Conservation (phyloP, 2,797 vertebrate species). For the Falco berigora region DNA sequence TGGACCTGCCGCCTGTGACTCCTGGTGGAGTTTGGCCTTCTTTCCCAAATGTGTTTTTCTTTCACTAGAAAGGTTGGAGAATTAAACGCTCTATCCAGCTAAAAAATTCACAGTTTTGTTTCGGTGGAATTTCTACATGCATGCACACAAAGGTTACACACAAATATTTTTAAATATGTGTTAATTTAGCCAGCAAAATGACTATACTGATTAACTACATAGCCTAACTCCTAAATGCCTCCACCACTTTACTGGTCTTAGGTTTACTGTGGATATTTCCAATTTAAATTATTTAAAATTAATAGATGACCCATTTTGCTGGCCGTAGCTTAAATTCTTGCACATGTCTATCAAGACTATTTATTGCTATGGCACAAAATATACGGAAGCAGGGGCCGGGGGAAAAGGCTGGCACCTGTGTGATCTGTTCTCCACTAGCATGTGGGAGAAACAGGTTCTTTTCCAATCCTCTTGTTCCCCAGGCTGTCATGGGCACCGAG, state of each 20-base stretch:
- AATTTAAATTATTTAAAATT: neutral
- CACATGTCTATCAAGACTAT: neutral
- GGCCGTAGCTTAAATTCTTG: neutral
- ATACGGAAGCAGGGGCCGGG: neutral
- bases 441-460: constrained; percentile 58
- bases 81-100: neutral
- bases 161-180: neutral
- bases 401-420: neutral
- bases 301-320: neutral
- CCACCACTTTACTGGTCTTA: neutral
- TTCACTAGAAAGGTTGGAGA: neutral
- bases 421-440: constrained; percentile 33
- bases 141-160: neutral
- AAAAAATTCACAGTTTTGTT: neutral
- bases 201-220: neutral
- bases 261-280: neutral
- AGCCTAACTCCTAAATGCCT: neutral
- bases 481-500: constrained; percentile 53
- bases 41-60: neutral
- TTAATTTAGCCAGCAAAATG: neutral
- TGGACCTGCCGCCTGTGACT: neutral
- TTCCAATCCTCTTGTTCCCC: constrained; percentile 59
- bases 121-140: neutral
- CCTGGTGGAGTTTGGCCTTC: neutral
- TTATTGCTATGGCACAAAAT: neutral